Conservation (phyloP, 2,797 vertebrate species). For the Otolemur crassicaudatus region DNA sequence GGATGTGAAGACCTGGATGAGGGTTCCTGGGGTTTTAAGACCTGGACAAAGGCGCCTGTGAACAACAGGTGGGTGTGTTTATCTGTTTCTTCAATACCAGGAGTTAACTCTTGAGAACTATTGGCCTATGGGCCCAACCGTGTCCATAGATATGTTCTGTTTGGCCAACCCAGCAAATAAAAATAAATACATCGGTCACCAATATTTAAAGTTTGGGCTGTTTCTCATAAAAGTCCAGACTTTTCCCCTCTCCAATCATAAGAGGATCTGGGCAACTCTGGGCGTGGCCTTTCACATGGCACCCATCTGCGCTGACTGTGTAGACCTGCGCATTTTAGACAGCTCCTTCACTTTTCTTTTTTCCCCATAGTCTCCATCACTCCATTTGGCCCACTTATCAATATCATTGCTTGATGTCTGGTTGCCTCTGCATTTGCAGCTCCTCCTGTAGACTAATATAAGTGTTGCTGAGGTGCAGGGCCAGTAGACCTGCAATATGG, state of each 20-base stretch:
- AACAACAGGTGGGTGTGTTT: not conserved
- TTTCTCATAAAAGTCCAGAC: conserved; percentile 17
- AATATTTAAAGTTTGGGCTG: not conserved
- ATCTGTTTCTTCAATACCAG: not conserved
- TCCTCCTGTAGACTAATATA: not conserved
- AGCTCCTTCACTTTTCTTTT: not conserved
- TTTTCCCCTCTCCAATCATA: not conserved
- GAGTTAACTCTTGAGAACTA: not conserved
- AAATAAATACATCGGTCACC: not conserved
- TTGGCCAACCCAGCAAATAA: not conserved
- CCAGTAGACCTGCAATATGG: not conserved
- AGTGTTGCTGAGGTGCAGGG: not conserved
- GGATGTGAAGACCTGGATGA: not conserved
- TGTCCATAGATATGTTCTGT: not conserved
- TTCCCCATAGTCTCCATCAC: not conserved
- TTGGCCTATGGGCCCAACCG: not conserved
- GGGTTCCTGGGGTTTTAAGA: not conserved
- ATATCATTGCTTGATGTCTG: not conserved
- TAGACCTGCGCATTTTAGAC: not conserved
- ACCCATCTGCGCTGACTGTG: not conserved
- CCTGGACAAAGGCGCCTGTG: accelerated
- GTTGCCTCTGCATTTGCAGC: conserved; percentile 3
- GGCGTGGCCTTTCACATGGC: not conserved
- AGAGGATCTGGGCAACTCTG: not conserved
- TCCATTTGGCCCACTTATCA: not conserved